Conservation (phyloP, 2,113 vertebrate genomes). For the Lucifuga dentata region DNA sequence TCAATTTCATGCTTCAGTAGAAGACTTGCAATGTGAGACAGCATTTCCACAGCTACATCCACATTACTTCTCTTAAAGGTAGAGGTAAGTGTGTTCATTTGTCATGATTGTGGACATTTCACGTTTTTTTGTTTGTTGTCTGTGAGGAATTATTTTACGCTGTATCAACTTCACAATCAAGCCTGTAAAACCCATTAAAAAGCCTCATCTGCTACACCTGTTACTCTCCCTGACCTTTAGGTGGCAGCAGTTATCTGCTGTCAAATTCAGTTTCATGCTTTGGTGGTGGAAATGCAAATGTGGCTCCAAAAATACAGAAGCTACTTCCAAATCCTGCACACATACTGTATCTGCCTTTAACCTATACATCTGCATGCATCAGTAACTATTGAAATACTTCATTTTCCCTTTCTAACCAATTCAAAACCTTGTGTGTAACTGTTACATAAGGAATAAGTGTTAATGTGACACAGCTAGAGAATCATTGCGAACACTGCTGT, state of each 20-base stretch:
- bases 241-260: constrained; percentile 72
- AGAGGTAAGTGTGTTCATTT: constrained; percentile 4
- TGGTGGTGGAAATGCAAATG: constrained; percentile 41
- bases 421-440: background rate
- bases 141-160: background rate
- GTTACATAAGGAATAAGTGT: background rate
- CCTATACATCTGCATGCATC: constrained; percentile 10
- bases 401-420: background rate
- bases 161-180: constrained; percentile 1
- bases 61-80: constrained; percentile 6
- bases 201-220: background rate
- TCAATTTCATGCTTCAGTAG: constrained; percentile 66
- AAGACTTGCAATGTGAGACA: constrained; percentile 4
- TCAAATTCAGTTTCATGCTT: constrained; percentile 72
- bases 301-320: constrained; percentile 35
- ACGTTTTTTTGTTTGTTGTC: background rate
- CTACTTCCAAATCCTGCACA: constrained; percentile 29
- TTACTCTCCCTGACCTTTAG: constrained; percentile 62
- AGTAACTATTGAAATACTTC: background rate
- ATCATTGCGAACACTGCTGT: background rate
- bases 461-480: background rate
- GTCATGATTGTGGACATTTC: background rate
- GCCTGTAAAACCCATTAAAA: constrained; percentile 19
- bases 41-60: constrained; percentile 34
- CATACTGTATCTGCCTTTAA: constrained; percentile 17